These are phyloP conservation scores for Hylaea fasciaria DNA, from an alignment of 2,888 invertebrate genomes.

Conservation along the genomic window DNA sequence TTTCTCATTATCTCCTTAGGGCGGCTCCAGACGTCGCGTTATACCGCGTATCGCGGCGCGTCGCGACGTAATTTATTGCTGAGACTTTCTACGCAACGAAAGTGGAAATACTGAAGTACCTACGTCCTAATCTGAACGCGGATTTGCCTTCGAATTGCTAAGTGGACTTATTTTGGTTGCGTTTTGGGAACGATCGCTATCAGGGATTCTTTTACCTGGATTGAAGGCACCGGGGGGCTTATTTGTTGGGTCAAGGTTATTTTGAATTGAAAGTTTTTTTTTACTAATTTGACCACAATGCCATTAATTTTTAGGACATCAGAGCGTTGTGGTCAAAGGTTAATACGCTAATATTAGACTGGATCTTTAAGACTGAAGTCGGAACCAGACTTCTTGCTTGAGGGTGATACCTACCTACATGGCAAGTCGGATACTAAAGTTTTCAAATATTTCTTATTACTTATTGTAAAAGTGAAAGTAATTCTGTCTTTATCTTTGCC, in stretches of 20 bases:
- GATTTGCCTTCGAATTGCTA: constrained; percentile 34
- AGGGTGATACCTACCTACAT: neutral
- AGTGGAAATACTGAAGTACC: constrained; percentile 28
- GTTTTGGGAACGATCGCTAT: constrained; percentile 20
- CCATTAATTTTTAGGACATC: too few relatives aligned
- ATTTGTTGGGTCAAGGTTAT: constrained; percentile 4
- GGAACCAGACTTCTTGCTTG: neutral
- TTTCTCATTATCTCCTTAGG: constrained; percentile 38
- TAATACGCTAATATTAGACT: too few relatives aligned
- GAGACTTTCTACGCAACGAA: constrained; percentile 30
- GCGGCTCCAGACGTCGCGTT: constrained; percentile 31
- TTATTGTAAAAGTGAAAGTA: too few relatives aligned
- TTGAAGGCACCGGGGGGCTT: neutral
- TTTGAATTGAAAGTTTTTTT: neutral
- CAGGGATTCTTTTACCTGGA: constrained; percentile 11
- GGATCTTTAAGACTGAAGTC: neutral
- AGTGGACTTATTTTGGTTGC: constrained; percentile 30
- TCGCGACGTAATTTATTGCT: constrained; percentile 37
- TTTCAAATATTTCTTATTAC: too few relatives aligned
- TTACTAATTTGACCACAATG: neutral
- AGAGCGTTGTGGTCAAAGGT: too few relatives aligned
- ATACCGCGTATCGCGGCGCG: constrained; percentile 38
- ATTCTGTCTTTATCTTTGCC: too few relatives aligned
- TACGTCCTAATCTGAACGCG: constrained; percentile 22
- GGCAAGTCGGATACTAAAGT: too few relatives aligned